Percentiles rank a stretch among this genome's conserved stretches.
Evolutionary conservation across 2,113 vertebrate species (phyloP).

Genomic region (Neoarius graeffei): DNA sequence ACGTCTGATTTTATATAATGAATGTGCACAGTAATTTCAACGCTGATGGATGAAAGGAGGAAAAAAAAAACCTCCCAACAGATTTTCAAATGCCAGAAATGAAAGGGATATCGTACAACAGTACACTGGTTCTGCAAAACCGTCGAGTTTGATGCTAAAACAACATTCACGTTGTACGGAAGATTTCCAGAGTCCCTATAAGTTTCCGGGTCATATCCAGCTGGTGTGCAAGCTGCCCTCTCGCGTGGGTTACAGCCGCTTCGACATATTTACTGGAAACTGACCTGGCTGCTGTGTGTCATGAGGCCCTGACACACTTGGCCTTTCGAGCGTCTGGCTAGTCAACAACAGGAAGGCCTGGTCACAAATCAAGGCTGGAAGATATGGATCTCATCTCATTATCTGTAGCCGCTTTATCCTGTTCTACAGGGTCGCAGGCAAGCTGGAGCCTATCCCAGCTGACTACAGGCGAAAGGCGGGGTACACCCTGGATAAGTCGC

Average conservation of each 20-base stretch:
- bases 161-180: background rate
- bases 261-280: slow-evolving; percentile 18
- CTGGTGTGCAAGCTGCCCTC: background rate
- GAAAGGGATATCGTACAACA: background rate
- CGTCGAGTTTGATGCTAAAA: background rate
- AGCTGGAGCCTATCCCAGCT: too few species aligned
- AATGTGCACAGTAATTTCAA: slow-evolving; percentile 26
- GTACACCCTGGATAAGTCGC: too few species aligned
- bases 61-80: background rate
- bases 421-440: too few species aligned
- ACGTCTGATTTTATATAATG: slow-evolving; percentile 20
- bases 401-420: too few species aligned
- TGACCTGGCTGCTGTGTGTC: background rate
- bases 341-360: background rate
- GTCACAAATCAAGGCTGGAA: background rate
- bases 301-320: background rate
- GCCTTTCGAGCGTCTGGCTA: background rate
- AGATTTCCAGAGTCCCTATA: background rate
- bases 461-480: too few species aligned
- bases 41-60: background rate
- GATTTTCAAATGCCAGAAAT: slow-evolving; percentile 14
- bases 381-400: too few species aligned
- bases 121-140: background rate
- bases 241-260: background rate
- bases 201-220: background rate